Evolutionary conservation across 2,113 vertebrate species (phyloP), one percentile per base, ranked within the genome.

Genomic region (Chiloscyllium plagiosum): DNA sequence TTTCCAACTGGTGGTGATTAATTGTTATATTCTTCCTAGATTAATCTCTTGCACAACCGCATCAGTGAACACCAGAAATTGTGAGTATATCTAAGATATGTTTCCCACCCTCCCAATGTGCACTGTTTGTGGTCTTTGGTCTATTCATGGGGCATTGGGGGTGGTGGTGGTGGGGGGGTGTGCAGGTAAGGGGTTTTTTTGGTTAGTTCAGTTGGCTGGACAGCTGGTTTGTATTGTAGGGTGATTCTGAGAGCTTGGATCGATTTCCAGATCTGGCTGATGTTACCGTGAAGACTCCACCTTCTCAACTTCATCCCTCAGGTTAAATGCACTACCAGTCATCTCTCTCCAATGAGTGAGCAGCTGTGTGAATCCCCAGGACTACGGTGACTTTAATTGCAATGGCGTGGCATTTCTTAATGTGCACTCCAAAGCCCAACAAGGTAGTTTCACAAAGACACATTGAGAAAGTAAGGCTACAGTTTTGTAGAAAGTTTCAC

Each of bases 11-110:
- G 3, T 29, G 78, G 37, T 83, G 13, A 17, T 83, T 37, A 83
- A 83, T 7, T n/a, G n/a, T 66, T 87, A 7, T 22, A 33, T 92
- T 65, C n/a, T 66, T 93, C 66, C n/a, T 47, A 93, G 89, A 93
- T 93, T 19, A 93, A 93, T n/a, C 33, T 93, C 33, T 97, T 97
- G 0, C 97, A 97, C 95, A 97, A 97, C 96, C 97, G 97, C 24
- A 97, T 97, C 96, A 97, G 97, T 96, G 97, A 97, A 0, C 97
- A 97, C 92, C 97, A 97, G 97, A 97, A 97, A 96, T 97, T 97
- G 97, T 97, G 96, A 97, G 97, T 97, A 90, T 52, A 10, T 50
- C 90, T 61, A 15, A 52, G 37, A 29, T 26, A 61, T 5, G 0
- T 37, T 12, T 19, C 20, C 29, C 4, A 56, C 22, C 24, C 86